phyloP scores from a whole-genome alignment of 1,140 invertebrate genomes.

The Zeugodacus cucurbitae region DNA sequence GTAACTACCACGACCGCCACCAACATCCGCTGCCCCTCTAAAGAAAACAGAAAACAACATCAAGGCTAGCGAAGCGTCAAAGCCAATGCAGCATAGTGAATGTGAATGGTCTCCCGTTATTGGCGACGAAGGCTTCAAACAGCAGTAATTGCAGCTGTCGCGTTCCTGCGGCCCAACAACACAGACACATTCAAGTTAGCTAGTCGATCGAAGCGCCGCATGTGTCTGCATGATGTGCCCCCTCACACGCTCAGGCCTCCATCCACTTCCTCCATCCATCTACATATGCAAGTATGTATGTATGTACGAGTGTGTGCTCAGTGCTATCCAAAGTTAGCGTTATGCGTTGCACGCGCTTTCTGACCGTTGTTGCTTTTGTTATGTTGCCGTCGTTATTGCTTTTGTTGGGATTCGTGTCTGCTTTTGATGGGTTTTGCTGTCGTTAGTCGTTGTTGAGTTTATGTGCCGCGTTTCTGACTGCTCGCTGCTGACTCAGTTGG shows the following conservation, averaged over 20 bases:
- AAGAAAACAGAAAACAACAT: not conserved
- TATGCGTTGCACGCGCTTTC: constrained; percentile 35
- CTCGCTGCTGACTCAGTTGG: not conserved
- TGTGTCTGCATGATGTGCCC: constrained; percentile 9
- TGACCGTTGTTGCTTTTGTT: constrained; percentile 32
- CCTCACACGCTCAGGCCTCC: not conserved
- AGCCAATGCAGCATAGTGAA: constrained; percentile 34
- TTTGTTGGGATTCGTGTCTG: constrained; percentile 21
- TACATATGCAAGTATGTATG: not conserved
- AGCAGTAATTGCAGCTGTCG: constrained; percentile 32
- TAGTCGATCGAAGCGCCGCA: constrained; percentile 26
- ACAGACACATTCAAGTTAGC: not conserved
- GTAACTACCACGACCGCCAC: not conserved
- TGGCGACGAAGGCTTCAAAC: constrained; percentile 19
- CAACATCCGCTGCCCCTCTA: not conserved
- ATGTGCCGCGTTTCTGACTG: not conserved
- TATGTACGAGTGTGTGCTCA: not conserved
- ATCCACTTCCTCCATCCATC: not conserved
- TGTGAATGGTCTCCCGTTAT: constrained; percentile 25
- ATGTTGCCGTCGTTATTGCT: not conserved
- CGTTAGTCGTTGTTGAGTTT: constrained; percentile 33
- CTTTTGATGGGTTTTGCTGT: constrained; percentile 19
- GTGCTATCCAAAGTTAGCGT: not conserved
- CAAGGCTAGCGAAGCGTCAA: constrained; percentile 25
- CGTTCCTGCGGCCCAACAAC: constrained; percentile 20